Conservation (phyloP, 2,113 vertebrate genomes). For the Fulica atra region DNA sequence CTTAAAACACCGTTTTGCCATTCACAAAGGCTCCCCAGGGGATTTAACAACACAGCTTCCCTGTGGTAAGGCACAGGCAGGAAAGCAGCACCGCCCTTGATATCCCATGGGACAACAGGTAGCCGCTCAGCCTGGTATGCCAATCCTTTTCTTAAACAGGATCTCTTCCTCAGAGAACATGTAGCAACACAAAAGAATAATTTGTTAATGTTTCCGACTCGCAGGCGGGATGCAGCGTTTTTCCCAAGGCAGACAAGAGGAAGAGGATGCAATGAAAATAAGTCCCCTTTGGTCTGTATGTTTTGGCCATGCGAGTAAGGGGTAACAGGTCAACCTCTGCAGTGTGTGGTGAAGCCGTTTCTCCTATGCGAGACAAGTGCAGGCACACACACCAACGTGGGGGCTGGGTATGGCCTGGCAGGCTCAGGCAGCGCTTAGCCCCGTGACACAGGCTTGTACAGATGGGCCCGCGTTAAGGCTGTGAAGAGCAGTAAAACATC, state of each 20-base stretch:
- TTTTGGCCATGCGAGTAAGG: neutral
- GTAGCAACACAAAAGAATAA: too few relatives aligned
- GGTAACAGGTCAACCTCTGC: neutral
- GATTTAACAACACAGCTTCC: neutral
- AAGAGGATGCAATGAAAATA: neutral
- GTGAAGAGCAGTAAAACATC: neutral
- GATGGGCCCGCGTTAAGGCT: neutral
- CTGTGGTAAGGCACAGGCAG: neutral
- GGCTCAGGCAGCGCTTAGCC: fast-evolving
- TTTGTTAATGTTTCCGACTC: neutral
- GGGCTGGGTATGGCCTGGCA: neutral
- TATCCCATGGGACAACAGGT: neutral
- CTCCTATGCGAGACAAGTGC: neutral
- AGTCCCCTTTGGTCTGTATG: neutral
- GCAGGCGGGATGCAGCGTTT: neutral
- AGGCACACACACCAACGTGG: neutral
- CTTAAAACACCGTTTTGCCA: neutral
- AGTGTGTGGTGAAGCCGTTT: neutral
- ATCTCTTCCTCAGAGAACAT: neutral
- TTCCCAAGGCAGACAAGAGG: neutral
- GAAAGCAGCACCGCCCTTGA: neutral
- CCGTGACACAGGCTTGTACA: neutral
- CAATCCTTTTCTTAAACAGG: neutral
- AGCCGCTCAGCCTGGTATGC: neutral
- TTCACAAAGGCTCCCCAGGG: neutral